Percentiles rank a stretch among this genome's conserved stretches.
Conservation (phyloP, 2,888 invertebrate genomes). For the Nipponacmea schrenckii region DNA sequence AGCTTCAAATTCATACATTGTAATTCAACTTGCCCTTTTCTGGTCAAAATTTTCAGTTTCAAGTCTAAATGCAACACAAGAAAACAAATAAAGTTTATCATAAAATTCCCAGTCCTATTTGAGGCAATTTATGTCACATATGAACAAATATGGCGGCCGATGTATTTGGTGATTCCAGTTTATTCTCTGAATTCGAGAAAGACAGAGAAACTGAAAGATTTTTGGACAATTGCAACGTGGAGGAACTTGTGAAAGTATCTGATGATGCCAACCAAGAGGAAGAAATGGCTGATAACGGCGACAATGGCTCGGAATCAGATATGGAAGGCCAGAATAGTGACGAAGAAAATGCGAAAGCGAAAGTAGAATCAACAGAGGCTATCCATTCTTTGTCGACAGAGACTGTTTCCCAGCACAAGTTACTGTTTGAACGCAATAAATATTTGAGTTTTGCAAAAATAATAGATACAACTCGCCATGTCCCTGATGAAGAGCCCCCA, state of each 20-base stretch:
- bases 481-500: slow-evolving; percentile 53
- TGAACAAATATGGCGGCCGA: slow-evolving; percentile 48
- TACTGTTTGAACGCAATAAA: slow-evolving; percentile 44
- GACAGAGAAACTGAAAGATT: slow-evolving; percentile 49
- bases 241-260: slow-evolving; percentile 42
- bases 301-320: slow-evolving; percentile 31
- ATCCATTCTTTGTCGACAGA: neutral
- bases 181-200: slow-evolving; percentile 62
- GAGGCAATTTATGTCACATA: too few species aligned
- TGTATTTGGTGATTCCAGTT: slow-evolving; percentile 55
- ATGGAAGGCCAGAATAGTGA: slow-evolving; percentile 28
- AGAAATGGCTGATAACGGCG: slow-evolving; percentile 31
- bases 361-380: slow-evolving; percentile 10
- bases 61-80: too few species aligned
- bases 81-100: too few species aligned
- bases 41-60: too few species aligned
- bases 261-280: slow-evolving; percentile 24
- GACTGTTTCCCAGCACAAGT: neutral
- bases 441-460: slow-evolving; percentile 50
- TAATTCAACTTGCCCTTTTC: too few species aligned
- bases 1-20: too few species aligned
- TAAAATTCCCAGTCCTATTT: too few species aligned
- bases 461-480: slow-evolving; percentile 56
- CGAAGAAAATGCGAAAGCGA: slow-evolving; percentile 22
- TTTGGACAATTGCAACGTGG: slow-evolving; percentile 47